These are phyloP conservation scores for Patella ulyssiponensis DNA, from an alignment of 2,888 invertebrate species.

Conservation along the genomic window DNA sequence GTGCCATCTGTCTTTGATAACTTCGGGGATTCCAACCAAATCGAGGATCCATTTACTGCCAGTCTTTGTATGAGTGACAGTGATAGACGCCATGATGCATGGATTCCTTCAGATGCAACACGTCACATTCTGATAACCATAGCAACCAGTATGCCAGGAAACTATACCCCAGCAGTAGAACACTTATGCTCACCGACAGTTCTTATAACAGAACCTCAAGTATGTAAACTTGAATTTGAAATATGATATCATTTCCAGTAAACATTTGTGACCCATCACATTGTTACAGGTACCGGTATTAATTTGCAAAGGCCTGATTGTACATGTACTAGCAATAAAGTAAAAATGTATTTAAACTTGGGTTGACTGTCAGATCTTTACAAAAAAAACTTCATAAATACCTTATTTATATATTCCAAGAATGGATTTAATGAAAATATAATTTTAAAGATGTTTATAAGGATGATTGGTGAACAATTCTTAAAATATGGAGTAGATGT, in stretches of 20 bases:
- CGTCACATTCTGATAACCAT: conserved; percentile 76
- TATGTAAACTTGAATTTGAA: conserved; percentile 68
- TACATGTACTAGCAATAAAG: no score
- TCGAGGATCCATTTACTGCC: conserved; percentile 60
- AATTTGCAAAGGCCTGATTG: no score
- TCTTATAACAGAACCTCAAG: conserved; percentile 85
- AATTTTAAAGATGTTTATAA: no score
- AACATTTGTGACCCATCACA: not conserved
- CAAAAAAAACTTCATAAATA: no score
- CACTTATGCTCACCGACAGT: conserved; percentile 89
- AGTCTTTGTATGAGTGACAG: conserved; percentile 66
- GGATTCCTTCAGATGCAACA: conserved; percentile 87
- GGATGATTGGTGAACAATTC: no score
- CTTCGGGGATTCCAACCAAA: conserved; percentile 35
- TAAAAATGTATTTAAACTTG: no score
- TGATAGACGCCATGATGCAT: conserved; percentile 73
- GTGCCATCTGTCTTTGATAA: conserved; percentile 31
- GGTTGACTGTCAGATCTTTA: no score
- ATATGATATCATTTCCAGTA: not conserved
- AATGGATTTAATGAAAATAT: no score
- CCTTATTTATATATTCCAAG: no score
- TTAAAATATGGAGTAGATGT: no score
- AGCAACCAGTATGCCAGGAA: conserved; percentile 80
- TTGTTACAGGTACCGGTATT: no score
- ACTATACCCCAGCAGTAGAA: conserved; percentile 81